Base-by-base conservation (phyloP, 2,888 invertebrate genomes). In the Netelia fuscicornis region DNA sequence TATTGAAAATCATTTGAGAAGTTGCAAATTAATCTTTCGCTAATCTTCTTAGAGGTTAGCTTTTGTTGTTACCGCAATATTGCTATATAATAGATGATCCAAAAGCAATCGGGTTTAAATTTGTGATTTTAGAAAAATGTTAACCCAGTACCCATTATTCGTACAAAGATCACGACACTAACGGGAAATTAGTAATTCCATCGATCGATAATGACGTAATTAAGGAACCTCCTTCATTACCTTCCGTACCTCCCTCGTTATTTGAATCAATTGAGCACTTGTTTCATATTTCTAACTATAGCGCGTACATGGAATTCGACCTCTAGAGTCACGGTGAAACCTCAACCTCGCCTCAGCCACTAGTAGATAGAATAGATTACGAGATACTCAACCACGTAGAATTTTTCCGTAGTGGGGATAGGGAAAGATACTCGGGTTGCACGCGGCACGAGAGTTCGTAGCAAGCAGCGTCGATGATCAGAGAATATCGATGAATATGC, bases 341-440 rank as follows among this genome's bases (percentile, higher is more conserved):
- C 87, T 87, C 86, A 90, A 90, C 87, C 89, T 84, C 84, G 89
- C 87, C 87, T 87, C 86, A 90, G 89, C 87, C 89, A 84, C 84
- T 82, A 88, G 25, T 71, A n/a, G 87, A 86, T 79, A 48, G 87
- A 89, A 83, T 87, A 71, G 79, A 65, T 89, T 88, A 81, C 88
- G 87, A 84, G 11, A 48, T 81, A 86, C 71, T 58, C 25, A 65
- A 52, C 56, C 68, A 62, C 68, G 65, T 75, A 48, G 48, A 3
- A 48, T 13, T 37, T 5, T 37, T 37, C 6, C 11, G 20, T 6
- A 2, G 11, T 13, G 11, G 13, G 48, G 48, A 48, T 10, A 64
- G 85, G 87, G 88, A 89, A 87, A 84, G 81, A 84, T 42, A 71
- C 48, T 48, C 48, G 13, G 13, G 10, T 13, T 0, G 48, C 13